Percentiles rank a stretch among this genome's conserved stretches.
Evolutionary conservation across 2,888 invertebrate species (phyloP).

Genomic region (Bellardia pandia): DNA sequence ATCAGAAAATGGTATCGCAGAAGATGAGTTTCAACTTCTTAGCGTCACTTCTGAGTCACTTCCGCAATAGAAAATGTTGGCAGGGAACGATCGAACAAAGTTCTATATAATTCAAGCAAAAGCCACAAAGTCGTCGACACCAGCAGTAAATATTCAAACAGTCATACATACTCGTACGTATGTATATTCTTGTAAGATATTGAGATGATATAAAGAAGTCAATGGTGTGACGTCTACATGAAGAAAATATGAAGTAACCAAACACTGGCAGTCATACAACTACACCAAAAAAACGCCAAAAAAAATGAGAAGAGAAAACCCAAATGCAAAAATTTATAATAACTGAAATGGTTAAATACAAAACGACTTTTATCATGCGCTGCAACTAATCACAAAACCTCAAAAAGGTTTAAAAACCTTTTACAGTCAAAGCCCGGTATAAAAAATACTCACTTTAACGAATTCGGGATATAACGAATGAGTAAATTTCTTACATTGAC

Average conservation of each 20-base stretch:
- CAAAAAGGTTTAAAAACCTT: too few species aligned
- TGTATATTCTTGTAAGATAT: constrained; percentile 52
- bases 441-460: too few species aligned
- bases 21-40: too few species aligned
- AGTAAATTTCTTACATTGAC: too few species aligned
- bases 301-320: background rate
- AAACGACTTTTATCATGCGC: background rate
- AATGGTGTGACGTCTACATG: constrained; percentile 59
- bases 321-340: constrained; percentile 11
- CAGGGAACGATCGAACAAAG: constrained; percentile 63
- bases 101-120: constrained; percentile 69
- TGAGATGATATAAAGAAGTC: constrained; percentile 59
- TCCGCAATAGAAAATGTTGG: too few species aligned
- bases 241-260: constrained; percentile 49
- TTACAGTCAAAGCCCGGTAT: too few species aligned
- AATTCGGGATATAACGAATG: too few species aligned
- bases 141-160: constrained; percentile 20
- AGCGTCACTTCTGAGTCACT: too few species aligned
- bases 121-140: constrained; percentile 70
- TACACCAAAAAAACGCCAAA: constrained; percentile 7
- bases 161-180: background rate
- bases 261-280: background rate
- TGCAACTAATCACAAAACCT: background rate
- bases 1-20: too few species aligned
- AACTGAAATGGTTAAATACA: background rate